A percentile compares a stretch with the other conserved stretches of the same genome.
Evolutionary conservation across 2,797 vertebrate species (phyloP).

Genomic region (Vespertilio murinus): DNA sequence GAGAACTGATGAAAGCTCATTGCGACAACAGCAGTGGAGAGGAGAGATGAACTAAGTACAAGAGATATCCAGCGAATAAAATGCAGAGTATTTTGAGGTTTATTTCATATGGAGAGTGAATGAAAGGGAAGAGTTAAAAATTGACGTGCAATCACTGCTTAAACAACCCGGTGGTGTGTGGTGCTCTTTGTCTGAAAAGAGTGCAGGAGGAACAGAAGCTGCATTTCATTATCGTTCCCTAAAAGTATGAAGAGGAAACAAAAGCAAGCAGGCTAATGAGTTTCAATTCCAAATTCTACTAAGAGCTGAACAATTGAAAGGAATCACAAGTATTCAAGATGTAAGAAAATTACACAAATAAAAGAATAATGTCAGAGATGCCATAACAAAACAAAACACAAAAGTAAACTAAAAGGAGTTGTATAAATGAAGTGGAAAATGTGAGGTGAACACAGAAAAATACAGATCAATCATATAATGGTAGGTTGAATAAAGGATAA

Average conservation of each 20-base stretch:
- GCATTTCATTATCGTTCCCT: neutral
- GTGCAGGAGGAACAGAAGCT: neutral
- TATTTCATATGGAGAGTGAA: conserved; percentile 5
- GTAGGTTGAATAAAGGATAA: conserved; percentile 15
- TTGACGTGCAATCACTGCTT: neutral
- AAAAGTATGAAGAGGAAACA: neutral
- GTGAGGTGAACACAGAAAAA: conserved; percentile 18
- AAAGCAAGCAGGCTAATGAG: neutral
- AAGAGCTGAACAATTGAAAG: conserved; percentile 22
- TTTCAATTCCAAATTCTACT: conserved; percentile 18
- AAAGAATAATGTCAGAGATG: neutral
- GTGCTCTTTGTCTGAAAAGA: neutral
- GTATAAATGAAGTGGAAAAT: neutral
- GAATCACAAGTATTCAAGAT: neutral
- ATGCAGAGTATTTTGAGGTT: neutral
- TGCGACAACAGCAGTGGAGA: neutral
- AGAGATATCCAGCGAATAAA: neutral
- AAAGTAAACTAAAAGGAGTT: neutral
- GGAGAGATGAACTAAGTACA: neutral
- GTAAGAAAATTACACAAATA: neutral
- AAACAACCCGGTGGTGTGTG: neutral
- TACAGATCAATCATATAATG: neutral
- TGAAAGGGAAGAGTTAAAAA: neutral
- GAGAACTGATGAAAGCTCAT: neutral
- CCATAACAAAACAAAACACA: conserved; percentile 4